phyloP scores from a whole-genome alignment of 2,113 vertebrate species.

The Pelvicachromis taeniatus region DNA sequence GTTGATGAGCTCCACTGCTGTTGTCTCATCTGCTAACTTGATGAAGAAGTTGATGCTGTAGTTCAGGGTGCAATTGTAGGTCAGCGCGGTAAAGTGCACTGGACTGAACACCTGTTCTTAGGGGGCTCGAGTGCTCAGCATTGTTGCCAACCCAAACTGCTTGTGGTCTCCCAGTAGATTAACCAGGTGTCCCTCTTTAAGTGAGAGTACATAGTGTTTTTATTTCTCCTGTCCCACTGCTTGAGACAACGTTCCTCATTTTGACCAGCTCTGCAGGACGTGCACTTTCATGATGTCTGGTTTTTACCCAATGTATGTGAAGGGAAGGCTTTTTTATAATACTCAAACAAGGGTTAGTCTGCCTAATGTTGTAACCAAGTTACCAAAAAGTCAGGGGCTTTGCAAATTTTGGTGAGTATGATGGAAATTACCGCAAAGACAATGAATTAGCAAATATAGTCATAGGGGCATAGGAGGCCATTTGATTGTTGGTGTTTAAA shows the following conservation, averaged over 20 bases:
- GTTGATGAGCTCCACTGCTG: neutral
- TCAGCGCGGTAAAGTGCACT: neutral
- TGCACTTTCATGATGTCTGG: neutral
- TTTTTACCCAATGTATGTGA: neutral
- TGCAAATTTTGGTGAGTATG: neutral
- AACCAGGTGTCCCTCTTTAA: neutral
- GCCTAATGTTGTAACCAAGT: neutral
- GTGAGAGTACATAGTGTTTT: neutral
- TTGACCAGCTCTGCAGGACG: neutral
- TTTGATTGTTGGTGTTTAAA: neutral
- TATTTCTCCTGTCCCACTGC: neutral
- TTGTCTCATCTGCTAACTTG: neutral
- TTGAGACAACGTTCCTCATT: neutral
- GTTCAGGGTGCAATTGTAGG: neutral
- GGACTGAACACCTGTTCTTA: neutral
- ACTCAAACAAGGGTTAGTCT: neutral
- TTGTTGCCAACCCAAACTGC: neutral
- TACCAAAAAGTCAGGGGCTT: neutral
- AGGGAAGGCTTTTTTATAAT: neutral
- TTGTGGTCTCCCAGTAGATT: neutral
- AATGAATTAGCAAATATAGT: neutral
- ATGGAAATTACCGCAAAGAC: neutral
- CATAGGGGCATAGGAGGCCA: fast-evolving
- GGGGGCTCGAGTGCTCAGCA: neutral
- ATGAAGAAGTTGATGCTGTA: neutral